Evolutionary conservation across 2,888 invertebrate genomes (phyloP), one percentile per base, ranked within the genome.

Genomic region (Gerris lacustris): DNA sequence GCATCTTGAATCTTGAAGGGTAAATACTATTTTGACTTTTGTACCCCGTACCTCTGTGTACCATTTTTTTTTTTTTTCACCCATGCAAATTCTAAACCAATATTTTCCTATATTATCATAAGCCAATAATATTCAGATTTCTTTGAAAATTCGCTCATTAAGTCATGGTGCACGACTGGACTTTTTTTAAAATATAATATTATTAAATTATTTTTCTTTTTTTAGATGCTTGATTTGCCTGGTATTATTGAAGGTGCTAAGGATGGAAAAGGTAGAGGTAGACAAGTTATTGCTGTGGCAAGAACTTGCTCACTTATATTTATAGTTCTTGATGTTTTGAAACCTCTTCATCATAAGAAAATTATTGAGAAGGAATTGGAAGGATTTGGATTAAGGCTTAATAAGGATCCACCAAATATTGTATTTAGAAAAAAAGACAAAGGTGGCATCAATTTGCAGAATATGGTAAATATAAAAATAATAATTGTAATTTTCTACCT

Each of bases 211-310:
- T 55, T 9, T 55, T 55, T 11, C 15, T 55, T 55, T 63, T 75
- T 80, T 74, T 81, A 98, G 92, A 83, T 99, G 72, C 85, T 99
- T 9, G 99, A 99, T 87, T 86, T 99, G 77, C 99, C 99, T 73
- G 99, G 99, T 83, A 99, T 99, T 80, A 99, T 99, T 77, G 99
- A 99, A 83, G 99, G 99, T 74, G 99, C 99, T 0, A 99, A 99
- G 80, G 99, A 99, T 80, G 99, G 99, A 74, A 99, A 99, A 81
- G 98, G 98, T 84, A 84, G 98, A 81, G 98, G 98, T 84, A 86
- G 97, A 73, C 98, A 99, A 82, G 98, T 98, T 5, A 99, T 99
- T 77, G 98, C 99, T 0, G 99, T 99, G 0, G 99, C 99, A 0
- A 85, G 99, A 70, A 99, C 99, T 0, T 99, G 98, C 82, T 94